Conservation (phyloP, 2,113 vertebrate species). For the Cromileptes altivelis region DNA sequence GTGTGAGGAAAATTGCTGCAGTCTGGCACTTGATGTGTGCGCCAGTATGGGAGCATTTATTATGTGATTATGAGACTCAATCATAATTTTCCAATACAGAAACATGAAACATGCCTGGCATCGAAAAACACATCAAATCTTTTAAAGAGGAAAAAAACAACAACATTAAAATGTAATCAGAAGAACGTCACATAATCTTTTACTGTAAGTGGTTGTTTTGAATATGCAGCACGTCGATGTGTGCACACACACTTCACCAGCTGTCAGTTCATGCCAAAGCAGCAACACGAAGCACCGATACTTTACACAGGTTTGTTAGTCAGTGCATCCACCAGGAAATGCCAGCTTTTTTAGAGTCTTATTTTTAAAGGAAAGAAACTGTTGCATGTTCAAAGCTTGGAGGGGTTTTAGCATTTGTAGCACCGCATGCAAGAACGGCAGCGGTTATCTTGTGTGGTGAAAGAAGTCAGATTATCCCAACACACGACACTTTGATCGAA, state of each 20-base stretch:
- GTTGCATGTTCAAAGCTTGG: background rate
- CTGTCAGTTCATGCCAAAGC: constrained; percentile 7
- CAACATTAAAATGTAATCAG: background rate
- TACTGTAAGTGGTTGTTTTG: background rate
- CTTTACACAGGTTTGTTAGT: background rate
- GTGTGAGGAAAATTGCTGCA: background rate
- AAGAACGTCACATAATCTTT: background rate
- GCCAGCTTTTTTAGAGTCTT: background rate
- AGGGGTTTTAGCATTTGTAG: background rate
- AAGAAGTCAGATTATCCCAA: background rate
- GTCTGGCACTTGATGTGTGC: background rate
- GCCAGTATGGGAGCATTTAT: constrained; percentile 1
- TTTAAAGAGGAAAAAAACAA: background rate
- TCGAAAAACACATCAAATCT: constrained; percentile 36
- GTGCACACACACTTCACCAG: background rate
- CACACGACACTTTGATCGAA: background rate
- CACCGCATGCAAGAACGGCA: background rate
- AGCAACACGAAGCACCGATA: constrained; percentile 16
- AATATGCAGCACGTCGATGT: background rate
- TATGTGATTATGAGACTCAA: background rate
- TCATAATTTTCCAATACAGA: constrained; percentile 3
- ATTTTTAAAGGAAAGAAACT: background rate
- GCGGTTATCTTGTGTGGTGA: no score
- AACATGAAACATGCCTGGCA: constrained; percentile 36
- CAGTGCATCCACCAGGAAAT: constrained; percentile 17